Base-by-base conservation (phyloP, 2,797 vertebrate species). In the Ataeniobius toweri region DNA sequence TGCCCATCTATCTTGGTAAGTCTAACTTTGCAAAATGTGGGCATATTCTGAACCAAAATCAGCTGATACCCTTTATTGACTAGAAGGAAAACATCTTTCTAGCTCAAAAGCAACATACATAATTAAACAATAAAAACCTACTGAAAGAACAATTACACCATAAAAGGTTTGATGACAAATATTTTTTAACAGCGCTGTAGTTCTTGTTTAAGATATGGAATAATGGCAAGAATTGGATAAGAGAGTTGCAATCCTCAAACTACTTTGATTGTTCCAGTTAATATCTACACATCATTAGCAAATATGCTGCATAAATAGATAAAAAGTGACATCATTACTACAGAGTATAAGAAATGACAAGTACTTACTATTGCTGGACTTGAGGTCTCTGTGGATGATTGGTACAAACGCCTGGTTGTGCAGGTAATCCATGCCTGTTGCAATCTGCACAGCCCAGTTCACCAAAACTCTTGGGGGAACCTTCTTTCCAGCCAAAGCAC, bases 301-400 rank as follows among this genome's bases (percentile, higher is more conserved):
- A 24, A 56, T 56, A 10, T 56, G 22, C 22, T 8, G 55, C 10
- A n/a, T 56, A n/a, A 56, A 56, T 55, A 24, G 2, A 58, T 12
- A 26, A 26, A 59, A 59, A 16, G 13, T 24, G 5, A 59, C 58
- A 59, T 26, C 44, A 70, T 69, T 4, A 26, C 24, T 26, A 48
- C 41, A 48, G 41, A 48, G 26, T 70, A 48, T 48, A 3, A 70
- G 48, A 65, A 55, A 46, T 58, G 48, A 72, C 46, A 55, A 44
- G 50, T 88, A 97, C 97, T 98, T 94, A 98, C 97, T 97, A 85
- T 98, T 98, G 94, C 96, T 98, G 93, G 97, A 98, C 92, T 98
- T 98, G 89, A 98, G 96, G 93, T 98, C 97, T 83, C 97, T 94
- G 93, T 98, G 97, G 91, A 98, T 97, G 92, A 98, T 97, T 48